These are phyloP conservation scores for Allacma fusca DNA, from an alignment of 2,888 invertebrate genomes.

Conservation along the genomic window DNA sequence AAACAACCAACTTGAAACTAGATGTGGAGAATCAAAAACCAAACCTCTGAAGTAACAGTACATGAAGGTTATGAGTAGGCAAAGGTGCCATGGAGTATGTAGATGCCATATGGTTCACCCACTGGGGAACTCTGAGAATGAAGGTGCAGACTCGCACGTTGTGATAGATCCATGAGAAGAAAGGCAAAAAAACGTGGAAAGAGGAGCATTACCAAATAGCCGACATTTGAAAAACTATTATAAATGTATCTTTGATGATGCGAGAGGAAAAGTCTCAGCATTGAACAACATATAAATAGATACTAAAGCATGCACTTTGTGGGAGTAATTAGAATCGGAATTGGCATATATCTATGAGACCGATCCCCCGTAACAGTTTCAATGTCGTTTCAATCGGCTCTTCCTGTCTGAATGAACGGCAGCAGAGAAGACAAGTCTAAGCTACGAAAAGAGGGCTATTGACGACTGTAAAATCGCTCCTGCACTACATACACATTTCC, in stretches of 20 bases:
- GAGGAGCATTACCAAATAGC: neutral
- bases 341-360: conserved; percentile 47
- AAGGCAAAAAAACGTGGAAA: too few species aligned
- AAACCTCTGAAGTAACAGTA: neutral
- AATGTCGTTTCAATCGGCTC: conserved; percentile 62
- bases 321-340: conserved; percentile 50
- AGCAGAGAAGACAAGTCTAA: neutral
- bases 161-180: too few species aligned
- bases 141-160: too few species aligned
- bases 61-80: too few species aligned
- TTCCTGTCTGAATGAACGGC: conserved; percentile 57
- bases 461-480: neutral
- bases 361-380: conserved; percentile 57
- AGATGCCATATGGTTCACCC: too few species aligned
- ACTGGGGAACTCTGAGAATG: too few species aligned
- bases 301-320: conserved; percentile 41
- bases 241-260: neutral
- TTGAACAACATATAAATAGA: neutral
- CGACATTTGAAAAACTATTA: too few species aligned
- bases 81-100: too few species aligned
- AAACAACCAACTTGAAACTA: neutral
- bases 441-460: neutral
- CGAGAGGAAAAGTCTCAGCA: neutral
- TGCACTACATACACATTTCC: neutral
- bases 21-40: neutral